A percentile compares a stretch with the other conserved stretches of the same genome.
Evolutionary conservation across 64 coral and sea anemone species (phyloP).

Genomic region (Dendrophyllia cribrosa): DNA sequence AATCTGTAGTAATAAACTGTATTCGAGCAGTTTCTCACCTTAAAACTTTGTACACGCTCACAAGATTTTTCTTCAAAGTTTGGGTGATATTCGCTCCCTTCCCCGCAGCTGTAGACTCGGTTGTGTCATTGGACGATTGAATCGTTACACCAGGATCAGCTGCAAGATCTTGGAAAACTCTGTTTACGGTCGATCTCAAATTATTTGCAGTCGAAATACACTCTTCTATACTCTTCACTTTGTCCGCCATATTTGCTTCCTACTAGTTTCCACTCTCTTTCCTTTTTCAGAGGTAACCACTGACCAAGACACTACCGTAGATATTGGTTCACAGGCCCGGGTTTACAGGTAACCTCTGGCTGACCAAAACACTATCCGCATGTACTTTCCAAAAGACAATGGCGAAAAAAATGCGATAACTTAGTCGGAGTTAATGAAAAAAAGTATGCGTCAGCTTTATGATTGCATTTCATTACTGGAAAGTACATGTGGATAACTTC

Average conservation of each 20-base stretch:
- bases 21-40: conserved; percentile 4
- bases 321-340: neutral
- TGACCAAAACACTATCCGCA: too few relatives aligned
- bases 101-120: conserved; percentile 7
- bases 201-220: conserved; percentile 65
- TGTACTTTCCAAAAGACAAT: too few relatives aligned
- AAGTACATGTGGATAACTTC: neutral
- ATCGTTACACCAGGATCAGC: conserved; percentile 38
- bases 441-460: too few relatives aligned
- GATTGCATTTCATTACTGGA: too few relatives aligned
- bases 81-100: conserved; percentile 16
- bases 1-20: neutral
- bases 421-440: too few relatives aligned
- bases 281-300: neutral
- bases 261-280: neutral
- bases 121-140: conserved; percentile 19
- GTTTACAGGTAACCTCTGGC: too few relatives aligned
- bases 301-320: neutral
- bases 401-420: too few relatives aligned
- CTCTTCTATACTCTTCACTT: conserved; percentile 44
- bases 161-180: conserved; percentile 84
- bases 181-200: conserved; percentile 74
- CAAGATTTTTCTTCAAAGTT: conserved; percentile 79
- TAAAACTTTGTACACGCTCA: conserved; percentile 66
- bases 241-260: conserved; percentile 82